Evolutionary conservation across 2,888 invertebrate genomes (phyloP).

Genomic region (Chromoteleia sp.): DNA sequence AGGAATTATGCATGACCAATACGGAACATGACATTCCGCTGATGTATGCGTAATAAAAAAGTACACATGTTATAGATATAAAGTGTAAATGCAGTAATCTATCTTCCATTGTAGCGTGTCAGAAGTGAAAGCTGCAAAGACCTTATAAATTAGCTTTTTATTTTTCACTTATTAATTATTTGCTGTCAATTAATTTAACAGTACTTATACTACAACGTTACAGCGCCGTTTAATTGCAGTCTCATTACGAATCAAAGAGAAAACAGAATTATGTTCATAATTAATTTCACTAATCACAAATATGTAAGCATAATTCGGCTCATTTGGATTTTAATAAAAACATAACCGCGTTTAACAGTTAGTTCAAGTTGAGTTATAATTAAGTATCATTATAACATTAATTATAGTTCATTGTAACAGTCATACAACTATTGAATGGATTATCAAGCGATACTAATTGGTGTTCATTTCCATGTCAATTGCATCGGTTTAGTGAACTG

Average conservation of each 20-base stretch:
- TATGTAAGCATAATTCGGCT: not conserved
- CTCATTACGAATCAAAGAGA: not conserved
- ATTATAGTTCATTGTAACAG: conserved; percentile 8
- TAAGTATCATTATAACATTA: conserved; percentile 14
- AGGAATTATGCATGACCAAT: conserved; percentile 27
- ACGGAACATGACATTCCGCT: conserved; percentile 14
- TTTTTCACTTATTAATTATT: not conserved
- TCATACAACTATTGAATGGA: conserved; percentile 9
- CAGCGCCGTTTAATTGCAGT: not conserved
- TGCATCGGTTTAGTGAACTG: not conserved
- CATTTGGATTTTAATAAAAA: not conserved
- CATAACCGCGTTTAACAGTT: conserved; percentile 1
- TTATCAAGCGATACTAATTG: conserved; percentile 16
- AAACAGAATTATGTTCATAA: conserved; percentile 1
- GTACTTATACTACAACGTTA: not conserved
- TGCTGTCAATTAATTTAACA: not conserved
- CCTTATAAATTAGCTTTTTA: not conserved
- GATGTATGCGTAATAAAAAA: conserved; percentile 10
- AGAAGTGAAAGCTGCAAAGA: not conserved
- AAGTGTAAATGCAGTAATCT: conserved; percentile 22
- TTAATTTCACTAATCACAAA: not conserved
- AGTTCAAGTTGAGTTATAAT: too few species aligned
- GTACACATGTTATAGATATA: conserved; percentile 7
- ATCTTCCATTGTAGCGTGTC: conserved; percentile 1
- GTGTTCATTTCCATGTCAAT: conserved; percentile 24